phyloP scores from a whole-genome alignment of 1,140 invertebrate genomes.

The Drosophila fuyamai region DNA sequence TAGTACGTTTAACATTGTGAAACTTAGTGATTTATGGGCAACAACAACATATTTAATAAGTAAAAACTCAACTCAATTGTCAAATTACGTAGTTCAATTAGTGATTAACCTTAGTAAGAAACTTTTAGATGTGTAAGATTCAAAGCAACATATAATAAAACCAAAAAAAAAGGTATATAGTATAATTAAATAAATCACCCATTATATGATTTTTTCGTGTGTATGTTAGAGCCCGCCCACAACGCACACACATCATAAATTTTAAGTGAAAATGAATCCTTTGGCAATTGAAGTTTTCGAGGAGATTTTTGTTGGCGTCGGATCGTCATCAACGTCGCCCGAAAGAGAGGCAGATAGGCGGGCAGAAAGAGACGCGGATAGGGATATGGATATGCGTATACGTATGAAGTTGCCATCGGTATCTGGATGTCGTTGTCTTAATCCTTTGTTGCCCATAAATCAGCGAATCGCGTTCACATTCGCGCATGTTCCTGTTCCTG shows the following conservation, averaged over 20 bases:
- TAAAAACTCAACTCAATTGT: no score
- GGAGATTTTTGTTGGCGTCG: slow-evolving; percentile 69
- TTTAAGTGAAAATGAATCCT: slow-evolving; percentile 83
- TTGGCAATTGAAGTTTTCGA: slow-evolving; percentile 81
- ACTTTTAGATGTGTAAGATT: no score
- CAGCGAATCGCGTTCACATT: slow-evolving; percentile 76
- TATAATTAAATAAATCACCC: neutral
- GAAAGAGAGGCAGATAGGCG: slow-evolving; percentile 8
- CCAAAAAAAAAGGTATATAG: no score
- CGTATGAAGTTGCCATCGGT: slow-evolving; percentile 58
- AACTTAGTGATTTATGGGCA: no score
- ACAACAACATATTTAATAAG: no score
- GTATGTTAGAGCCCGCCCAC: neutral
- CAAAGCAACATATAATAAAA: no score
- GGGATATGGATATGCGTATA: neutral
- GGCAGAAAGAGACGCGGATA: neutral
- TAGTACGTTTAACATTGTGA: no score
- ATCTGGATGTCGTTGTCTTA: slow-evolving; percentile 68
- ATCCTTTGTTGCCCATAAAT: slow-evolving; percentile 83
- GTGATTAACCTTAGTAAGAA: no score
- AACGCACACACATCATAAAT: slow-evolving; percentile 71
- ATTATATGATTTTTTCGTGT: neutral
- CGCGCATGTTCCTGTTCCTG: slow-evolving; percentile 67
- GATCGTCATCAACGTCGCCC: slow-evolving; percentile 66
- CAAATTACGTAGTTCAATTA: no score